Evolutionary conservation across 2,113 vertebrate genomes (phyloP), one percentile per base, ranked within the genome.

Genomic region (Irena cyanogastra): DNA sequence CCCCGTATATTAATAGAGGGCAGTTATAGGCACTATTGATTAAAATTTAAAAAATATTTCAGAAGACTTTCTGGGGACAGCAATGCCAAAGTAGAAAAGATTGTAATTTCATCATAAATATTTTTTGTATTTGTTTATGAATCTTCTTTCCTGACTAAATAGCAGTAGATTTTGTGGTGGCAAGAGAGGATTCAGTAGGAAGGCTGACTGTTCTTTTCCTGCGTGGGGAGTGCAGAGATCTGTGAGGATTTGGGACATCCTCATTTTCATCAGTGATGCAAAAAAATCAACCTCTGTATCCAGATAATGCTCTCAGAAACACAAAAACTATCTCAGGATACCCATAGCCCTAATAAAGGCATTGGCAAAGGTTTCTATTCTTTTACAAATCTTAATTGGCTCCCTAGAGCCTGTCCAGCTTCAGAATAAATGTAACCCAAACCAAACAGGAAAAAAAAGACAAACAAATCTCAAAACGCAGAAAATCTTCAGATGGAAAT

Each of bases 391-490:
- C 16, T 41, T 72, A 30, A 9, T 41, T 81, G 11, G 7, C 28
- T 81, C n/a, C 28, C 21, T 39, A 61, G 14, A 87, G n/a, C 14
- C 37, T 47, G 24, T 22, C 39, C 50, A 87, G 9, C 37, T 69
- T 53, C 31, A 45, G n/a, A 69, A 72, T 33, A 37, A 87, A 57
- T 30, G 16, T 9, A 21, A 11, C 3, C 6, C 1, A 3, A 63
- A 53, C 31, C 2, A 49, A 86, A 54, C 0, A 5, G 14, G 17
- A 0, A 15, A 30, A 75, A 42, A 12, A 39, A 9, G n/a, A 6
- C 13, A 33, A 56, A 19, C 3, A 11, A n/a, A 39, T 31, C 6
- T 35, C 26, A 22, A 30, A 63, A 4, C 7, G 16, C 31, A 57
- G 35, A 72, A 31, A 71, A 50, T 5, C 50, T 80, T 79, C 19